These are phyloP conservation scores for Proisotoma minuta DNA, from an alignment of 2,888 invertebrate genomes.

Conservation along the genomic window DNA sequence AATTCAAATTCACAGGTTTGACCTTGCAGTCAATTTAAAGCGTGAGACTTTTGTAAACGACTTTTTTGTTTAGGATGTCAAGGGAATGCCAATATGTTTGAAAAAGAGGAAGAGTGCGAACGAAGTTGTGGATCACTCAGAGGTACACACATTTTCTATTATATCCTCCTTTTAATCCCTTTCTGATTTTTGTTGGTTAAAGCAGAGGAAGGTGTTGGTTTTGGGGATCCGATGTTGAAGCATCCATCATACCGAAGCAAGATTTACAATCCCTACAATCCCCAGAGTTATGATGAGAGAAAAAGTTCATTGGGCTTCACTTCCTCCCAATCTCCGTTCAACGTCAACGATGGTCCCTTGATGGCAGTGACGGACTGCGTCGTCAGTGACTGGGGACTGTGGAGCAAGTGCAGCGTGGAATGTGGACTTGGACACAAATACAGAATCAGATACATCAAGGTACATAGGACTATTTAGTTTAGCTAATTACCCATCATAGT, in stretches of 20 bases:
- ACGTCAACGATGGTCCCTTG: slow-evolving; percentile 25
- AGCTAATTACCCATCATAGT: too few relatives aligned
- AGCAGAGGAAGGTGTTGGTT: neutral
- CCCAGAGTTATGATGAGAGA: neutral
- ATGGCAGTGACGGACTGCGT: slow-evolving; percentile 49
- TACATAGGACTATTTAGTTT: too few relatives aligned
- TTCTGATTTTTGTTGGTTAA: neutral
- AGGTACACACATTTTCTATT: too few relatives aligned
- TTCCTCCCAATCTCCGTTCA: slow-evolving; percentile 16
- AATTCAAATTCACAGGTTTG: slow-evolving; percentile 78
- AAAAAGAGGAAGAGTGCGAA: slow-evolving; percentile 65
- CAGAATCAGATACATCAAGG: slow-evolving; percentile 45
- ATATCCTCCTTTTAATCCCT: too few relatives aligned
- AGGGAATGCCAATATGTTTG: slow-evolving; percentile 83
- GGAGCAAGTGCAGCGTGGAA: slow-evolving; percentile 52
- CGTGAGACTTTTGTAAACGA: too few relatives aligned
- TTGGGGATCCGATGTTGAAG: slow-evolving; percentile 17
- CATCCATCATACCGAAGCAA: slow-evolving; percentile 11
- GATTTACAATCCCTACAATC: slow-evolving; percentile 15
- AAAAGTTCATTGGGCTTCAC: neutral
- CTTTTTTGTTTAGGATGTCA: slow-evolving; percentile 71
- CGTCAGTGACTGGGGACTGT: slow-evolving; percentile 51
- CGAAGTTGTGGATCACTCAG: slow-evolving; percentile 59
- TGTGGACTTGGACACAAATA: slow-evolving; percentile 51
- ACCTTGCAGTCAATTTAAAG: neutral